Base-by-base conservation (phyloP, 2,888 invertebrate species). In the Spisula subtruncata region DNA sequence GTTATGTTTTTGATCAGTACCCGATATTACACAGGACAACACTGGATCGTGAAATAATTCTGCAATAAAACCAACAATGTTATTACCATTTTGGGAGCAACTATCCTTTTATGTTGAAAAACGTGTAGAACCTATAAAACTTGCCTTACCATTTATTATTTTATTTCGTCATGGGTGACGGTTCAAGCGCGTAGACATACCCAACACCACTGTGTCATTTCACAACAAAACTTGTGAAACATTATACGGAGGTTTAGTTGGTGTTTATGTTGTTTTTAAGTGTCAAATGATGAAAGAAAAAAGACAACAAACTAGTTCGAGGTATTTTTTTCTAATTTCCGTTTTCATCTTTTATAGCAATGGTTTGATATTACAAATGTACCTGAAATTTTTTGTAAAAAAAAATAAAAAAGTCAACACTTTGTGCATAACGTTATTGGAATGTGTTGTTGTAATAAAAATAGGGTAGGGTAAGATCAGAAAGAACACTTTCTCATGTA, bases 1-100 rank as follows among this genome's bases (percentile, higher is more conserved):
- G 51, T 29, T 51, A 71, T 75, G 75, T 32, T 25, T 84, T 71
- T 51, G 84, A 84, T 84, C 75, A 51, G 29, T 10, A 75, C 75
- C 14, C 16, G 75, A 75, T 75, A 32, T 18, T 0, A 32, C 32
- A 35, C 35, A 35, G 29, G 35, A 75, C 75, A 75, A 75, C 18
- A 32, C 8, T 25, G 60, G 25, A 66, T 25, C 25, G n/a, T 25
- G 60, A 66, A 25, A 66, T 66, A 25, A 66, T 32, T 32, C 75
- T 6, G 75, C 6, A 75, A 75, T 75, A 75, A 75, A 32, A 75
- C 29, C 14, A 75, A 35, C 8, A 75, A 75, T 75, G 75, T 35
- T 75, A 35, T 75, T 32, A 16, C 25, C 32, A 14, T 75, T 41
- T 66, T 75, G 29, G 35, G 75, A 75, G 16, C 32, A 35, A 75